Conservation (phyloP, 2,113 vertebrate species). For the Mesembrinibis cayennensis region DNA sequence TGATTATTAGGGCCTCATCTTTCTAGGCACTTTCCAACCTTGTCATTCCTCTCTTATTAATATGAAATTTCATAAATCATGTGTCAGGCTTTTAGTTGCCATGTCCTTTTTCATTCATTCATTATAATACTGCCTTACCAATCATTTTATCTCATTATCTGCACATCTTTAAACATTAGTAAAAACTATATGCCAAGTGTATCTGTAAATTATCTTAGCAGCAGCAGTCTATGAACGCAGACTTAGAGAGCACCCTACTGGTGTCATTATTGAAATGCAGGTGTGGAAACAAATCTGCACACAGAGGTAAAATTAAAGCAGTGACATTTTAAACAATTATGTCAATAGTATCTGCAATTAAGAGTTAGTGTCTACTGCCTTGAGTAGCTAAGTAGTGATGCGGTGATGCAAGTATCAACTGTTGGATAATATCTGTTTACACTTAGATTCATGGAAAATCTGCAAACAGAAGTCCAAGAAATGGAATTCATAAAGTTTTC, state of each 20-base stretch:
- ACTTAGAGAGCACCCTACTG: slow-evolving; percentile 50
- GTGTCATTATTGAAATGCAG: background rate
- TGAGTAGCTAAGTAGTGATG: background rate
- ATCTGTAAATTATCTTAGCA: background rate
- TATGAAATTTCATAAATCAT: background rate
- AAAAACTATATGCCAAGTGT: background rate
- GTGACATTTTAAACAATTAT: background rate
- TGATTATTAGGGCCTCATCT: background rate
- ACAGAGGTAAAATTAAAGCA: background rate
- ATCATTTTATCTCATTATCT: background rate
- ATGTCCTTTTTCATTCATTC: background rate
- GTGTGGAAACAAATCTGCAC: background rate
- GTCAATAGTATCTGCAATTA: background rate
- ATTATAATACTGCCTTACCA: background rate
- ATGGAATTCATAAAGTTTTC: slow-evolving; percentile 98
- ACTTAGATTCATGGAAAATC: slow-evolving; percentile 92
- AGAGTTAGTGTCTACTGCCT: background rate
- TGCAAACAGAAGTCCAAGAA: slow-evolving; percentile 94
- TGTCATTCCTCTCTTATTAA: background rate
- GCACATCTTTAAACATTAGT: background rate
- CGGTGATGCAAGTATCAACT: background rate
- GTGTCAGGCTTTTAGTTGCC: background rate
- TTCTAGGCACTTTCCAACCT: background rate
- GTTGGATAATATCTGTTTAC: slow-evolving; percentile 23
- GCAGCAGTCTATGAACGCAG: background rate